These are phyloP conservation scores for Mystacides longicornis DNA, from an alignment of 2,888 invertebrate genomes.

Conservation along the genomic window DNA sequence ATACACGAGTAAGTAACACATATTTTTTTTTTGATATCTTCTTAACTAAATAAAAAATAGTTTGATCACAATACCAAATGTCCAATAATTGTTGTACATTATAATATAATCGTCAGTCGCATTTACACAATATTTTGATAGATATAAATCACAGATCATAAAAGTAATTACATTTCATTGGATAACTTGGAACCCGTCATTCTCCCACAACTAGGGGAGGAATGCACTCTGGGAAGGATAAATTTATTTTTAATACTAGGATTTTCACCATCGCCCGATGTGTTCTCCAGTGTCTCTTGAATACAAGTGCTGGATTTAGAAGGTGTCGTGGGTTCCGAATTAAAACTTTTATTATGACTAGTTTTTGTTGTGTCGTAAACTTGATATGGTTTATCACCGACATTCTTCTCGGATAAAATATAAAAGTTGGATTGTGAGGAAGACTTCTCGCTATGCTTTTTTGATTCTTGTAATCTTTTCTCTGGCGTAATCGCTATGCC, in stretches of 20 bases:
- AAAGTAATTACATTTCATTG: neutral
- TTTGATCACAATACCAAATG: too few species aligned
- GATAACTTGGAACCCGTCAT: neutral
- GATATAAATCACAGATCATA: neutral
- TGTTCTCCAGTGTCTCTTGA: neutral
- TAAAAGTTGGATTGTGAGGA: neutral
- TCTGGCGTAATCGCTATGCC: slow-evolving; percentile 16
- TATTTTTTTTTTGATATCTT: too few species aligned
- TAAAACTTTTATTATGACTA: slow-evolving; percentile 1
- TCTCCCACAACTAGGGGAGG: slow-evolving; percentile 21
- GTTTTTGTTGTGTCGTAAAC: neutral
- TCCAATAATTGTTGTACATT: too few species aligned
- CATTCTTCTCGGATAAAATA: neutral
- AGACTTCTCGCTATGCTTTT: neutral
- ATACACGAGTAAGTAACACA: too few species aligned
- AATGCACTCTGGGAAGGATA: slow-evolving; percentile 18
- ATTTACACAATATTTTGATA: neutral
- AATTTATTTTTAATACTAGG: neutral
- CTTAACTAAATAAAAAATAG: too few species aligned
- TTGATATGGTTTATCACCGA: neutral
- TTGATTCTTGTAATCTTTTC: neutral
- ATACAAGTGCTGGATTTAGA: neutral
- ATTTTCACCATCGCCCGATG: neutral
- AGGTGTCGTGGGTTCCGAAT: neutral
- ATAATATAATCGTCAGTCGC: neutral